Evolutionary conservation across 1,140 invertebrate genomes (phyloP).

Genomic region (Zaprionus camerounensis): DNA sequence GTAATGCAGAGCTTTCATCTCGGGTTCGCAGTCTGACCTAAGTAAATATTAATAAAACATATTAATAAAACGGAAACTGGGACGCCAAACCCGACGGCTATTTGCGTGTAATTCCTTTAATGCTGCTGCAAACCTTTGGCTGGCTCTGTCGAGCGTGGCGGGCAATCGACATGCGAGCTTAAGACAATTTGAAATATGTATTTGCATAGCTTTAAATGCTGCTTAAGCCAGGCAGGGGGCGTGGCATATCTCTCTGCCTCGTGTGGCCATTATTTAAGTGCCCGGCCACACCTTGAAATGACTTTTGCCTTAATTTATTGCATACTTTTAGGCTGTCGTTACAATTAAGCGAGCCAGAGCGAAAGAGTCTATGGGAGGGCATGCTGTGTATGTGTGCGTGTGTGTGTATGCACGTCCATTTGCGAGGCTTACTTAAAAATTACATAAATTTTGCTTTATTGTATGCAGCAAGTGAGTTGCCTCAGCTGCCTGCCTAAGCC

Average conservation of each 20-base stretch:
- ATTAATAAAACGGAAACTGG: slow-evolving; percentile 75
- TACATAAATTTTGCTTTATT: slow-evolving; percentile 82
- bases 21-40: slow-evolving; percentile 62
- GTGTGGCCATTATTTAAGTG: slow-evolving; percentile 54
- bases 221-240: slow-evolving; percentile 27
- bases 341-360: slow-evolving; percentile 63
- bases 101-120: slow-evolving; percentile 80
- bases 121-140: slow-evolving; percentile 53
- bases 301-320: slow-evolving; percentile 70
- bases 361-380: not conserved
- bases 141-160: slow-evolving; percentile 19
- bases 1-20: slow-evolving; percentile 74
- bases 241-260: slow-evolving; percentile 27
- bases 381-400: slow-evolving; percentile 5
- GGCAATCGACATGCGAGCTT: slow-evolving; percentile 34
- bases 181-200: slow-evolving; percentile 69
- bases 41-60: slow-evolving; percentile 84
- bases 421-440: slow-evolving; percentile 76
- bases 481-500: slow-evolving; percentile 37
- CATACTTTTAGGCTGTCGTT: slow-evolving; percentile 79
- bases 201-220: slow-evolving; percentile 60
- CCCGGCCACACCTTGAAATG: slow-evolving; percentile 49
- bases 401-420: slow-evolving; percentile 31
- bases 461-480: slow-evolving; percentile 9
- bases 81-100: slow-evolving; percentile 55